phyloP scores from a whole-genome alignment of 1,140 invertebrate species.

The Helicoverpa zea region DNA sequence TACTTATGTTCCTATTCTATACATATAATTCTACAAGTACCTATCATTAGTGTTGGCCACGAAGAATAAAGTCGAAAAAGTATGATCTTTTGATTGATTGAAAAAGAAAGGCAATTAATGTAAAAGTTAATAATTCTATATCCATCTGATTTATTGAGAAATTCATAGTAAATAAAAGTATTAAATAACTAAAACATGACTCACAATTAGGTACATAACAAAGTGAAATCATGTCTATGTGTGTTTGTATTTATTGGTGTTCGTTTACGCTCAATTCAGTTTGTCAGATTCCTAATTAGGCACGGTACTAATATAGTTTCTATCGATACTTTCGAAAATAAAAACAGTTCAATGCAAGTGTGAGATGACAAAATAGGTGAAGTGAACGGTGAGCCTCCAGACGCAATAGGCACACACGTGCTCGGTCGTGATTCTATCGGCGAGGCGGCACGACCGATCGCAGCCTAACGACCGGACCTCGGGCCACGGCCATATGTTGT shows the following conservation, averaged over 20 bases:
- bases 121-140: neutral
- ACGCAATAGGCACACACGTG: constrained; percentile 78
- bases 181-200: constrained; percentile 31
- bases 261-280: constrained; percentile 41
- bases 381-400: constrained; percentile 81
- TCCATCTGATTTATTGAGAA: neutral
- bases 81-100: too few relatives aligned
- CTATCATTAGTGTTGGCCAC: too few relatives aligned
- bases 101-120: neutral
- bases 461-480: constrained; percentile 70
- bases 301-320: constrained; percentile 63
- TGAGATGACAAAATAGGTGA: constrained; percentile 72
- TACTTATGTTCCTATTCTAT: too few relatives aligned
- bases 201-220: constrained; percentile 40
- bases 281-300: constrained; percentile 59
- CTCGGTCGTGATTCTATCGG: constrained; percentile 80
- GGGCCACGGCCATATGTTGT: constrained; percentile 77
- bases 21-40: too few relatives aligned
- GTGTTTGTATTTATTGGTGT: constrained; percentile 36
- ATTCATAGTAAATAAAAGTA: constrained; percentile 23
- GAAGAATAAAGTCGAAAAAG: too few relatives aligned
- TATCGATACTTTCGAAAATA: constrained; percentile 66
- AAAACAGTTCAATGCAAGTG: constrained; percentile 64
- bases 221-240: constrained; percentile 45
- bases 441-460: constrained; percentile 67